Evolutionary conservation across 2,113 vertebrate genomes (phyloP).

Genomic region (Opisthocomus hoazin): DNA sequence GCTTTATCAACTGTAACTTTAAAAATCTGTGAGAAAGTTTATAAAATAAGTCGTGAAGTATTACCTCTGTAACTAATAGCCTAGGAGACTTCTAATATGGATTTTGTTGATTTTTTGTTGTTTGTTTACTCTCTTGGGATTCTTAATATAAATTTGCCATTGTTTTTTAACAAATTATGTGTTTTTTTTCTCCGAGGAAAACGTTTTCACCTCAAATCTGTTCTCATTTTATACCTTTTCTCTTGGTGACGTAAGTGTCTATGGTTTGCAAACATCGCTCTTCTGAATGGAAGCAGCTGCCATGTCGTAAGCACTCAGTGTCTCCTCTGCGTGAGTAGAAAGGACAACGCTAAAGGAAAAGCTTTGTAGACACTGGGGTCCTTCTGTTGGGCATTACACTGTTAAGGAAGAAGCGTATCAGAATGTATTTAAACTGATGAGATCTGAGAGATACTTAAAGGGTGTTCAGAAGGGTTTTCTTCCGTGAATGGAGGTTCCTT

Average conservation of each 20-base stretch:
- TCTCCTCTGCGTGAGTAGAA: background rate
- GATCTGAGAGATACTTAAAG: background rate
- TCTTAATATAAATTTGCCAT: background rate
- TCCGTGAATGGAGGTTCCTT: background rate
- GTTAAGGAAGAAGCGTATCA: background rate
- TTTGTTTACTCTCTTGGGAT: background rate
- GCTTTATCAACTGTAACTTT: background rate
- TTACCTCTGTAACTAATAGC: background rate
- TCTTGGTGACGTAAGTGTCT: background rate
- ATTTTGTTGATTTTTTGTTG: background rate
- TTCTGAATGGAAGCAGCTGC: slow-evolving; percentile 52
- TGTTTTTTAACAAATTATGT: background rate
- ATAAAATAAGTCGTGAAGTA: background rate
- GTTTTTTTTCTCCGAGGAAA: background rate
- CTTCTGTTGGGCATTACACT: slow-evolving; percentile 23
- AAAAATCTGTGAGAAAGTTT: background rate
- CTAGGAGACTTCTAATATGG: background rate
- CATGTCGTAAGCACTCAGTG: background rate
- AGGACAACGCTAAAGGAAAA: background rate
- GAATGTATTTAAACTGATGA: slow-evolving; percentile 8
- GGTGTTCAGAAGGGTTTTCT: background rate
- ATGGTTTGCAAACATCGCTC: background rate
- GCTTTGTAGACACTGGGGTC: background rate
- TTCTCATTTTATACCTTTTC: slow-evolving; percentile 1
- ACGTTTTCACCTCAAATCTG: background rate